Evolutionary conservation across 2,797 vertebrate species (phyloP), one percentile per base, ranked within the genome.

Genomic region (Ibycter americanus): DNA sequence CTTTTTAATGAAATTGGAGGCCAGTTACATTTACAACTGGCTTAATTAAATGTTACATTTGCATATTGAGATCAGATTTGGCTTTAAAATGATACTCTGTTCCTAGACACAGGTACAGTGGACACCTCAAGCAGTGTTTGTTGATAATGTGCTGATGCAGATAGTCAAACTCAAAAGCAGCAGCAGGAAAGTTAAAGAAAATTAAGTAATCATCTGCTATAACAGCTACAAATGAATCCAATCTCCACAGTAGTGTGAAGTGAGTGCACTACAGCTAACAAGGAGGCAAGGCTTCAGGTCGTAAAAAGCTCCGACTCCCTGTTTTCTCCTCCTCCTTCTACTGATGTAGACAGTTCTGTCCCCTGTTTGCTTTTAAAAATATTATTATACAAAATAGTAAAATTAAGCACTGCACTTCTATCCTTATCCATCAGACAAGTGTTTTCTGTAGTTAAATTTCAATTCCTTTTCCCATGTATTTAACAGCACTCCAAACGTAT

Each of bases 171-270:
- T 27, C 73, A 34, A 68, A 67, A 70, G 36, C 31, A 82, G 26
- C 11, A 15, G 51, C 15, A 38, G 10, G n/a, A 20, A 66, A 40
- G 47, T 49, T 52, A 20, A 49, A 78, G 46, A 12, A 63, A 74
- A 79, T 73, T 27, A 55, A 52, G 12, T 31, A 70, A 62, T 61
- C 4, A 0, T 8, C 67, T 62, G 14, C 32, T 73, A 1, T 32
- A 68, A n/a, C 11, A n/a, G 32, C 38, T 74, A 15, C 1, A 1
- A 8, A 22, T 34, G 17, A 81, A 56, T 16, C 31, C 1, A 1
- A 42, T 56, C 51, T 55, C 27, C 62, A 47, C 40, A 27, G 4
- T 9, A 16, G 5, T 0, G 29, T 10, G 47, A 44, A 13, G 18
- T 9, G 58, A 80, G 38, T 4, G 3, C 3, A 18, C 47, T 5